These are phyloP conservation scores for Tyto alba DNA, from an alignment of 2,113 vertebrate genomes.

Conservation along the genomic window DNA sequence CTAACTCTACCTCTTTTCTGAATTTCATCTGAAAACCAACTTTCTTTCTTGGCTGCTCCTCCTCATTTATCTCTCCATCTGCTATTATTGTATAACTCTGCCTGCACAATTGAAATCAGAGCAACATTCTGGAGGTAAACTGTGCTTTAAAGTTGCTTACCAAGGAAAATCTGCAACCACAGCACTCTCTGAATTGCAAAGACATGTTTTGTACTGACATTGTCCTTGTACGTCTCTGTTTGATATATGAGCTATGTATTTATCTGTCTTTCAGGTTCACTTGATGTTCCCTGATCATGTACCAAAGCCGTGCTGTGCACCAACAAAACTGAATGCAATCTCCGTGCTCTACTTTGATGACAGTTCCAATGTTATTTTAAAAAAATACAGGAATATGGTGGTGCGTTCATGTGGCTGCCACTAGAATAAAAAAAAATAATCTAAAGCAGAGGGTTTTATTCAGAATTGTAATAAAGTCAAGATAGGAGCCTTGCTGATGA, in stretches of 20 bases:
- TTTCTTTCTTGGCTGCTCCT: background rate
- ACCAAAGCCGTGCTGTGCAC: slow-evolving; percentile 97
- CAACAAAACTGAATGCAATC: slow-evolving; percentile 97
- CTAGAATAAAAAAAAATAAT: slow-evolving; percentile 66
- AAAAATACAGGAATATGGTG: slow-evolving; percentile 99
- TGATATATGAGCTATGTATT: slow-evolving; percentile 29
- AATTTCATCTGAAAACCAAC: background rate
- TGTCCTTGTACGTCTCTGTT: slow-evolving; percentile 1
- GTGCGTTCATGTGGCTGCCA: slow-evolving; percentile 98
- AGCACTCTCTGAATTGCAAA: background rate
- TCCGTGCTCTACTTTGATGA: slow-evolving; percentile 99
- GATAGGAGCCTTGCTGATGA: slow-evolving; percentile 39
- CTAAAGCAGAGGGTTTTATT: slow-evolving; percentile 54
- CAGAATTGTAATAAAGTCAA: slow-evolving; percentile 60
- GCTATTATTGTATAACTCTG: background rate
- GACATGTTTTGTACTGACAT: background rate
- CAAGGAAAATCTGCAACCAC: background rate
- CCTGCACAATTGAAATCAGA: background rate
- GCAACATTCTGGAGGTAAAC: slow-evolving; percentile 13
- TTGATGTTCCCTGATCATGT: slow-evolving; percentile 99
- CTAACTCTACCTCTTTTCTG: background rate
- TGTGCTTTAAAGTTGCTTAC: background rate
- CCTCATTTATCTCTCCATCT: background rate
- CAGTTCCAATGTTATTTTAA: slow-evolving; percentile 98
- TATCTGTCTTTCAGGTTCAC: slow-evolving; percentile 84